Conservation (phyloP, 2,113 vertebrate species). For the Heterocephalus glaber region DNA sequence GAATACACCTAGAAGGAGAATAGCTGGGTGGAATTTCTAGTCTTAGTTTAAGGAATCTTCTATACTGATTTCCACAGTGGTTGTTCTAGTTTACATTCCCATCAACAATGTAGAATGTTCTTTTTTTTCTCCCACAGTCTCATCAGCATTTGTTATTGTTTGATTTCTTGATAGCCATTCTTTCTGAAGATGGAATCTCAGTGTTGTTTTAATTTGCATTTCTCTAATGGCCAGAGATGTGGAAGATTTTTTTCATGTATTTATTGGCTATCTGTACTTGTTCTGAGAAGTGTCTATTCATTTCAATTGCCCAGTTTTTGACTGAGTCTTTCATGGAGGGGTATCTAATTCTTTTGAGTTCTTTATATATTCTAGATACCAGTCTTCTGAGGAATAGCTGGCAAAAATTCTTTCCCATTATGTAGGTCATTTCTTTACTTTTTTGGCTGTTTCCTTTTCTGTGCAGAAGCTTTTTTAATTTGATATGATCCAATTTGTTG, state of each 20-base stretch:
- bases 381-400: background rate
- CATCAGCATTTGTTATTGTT: background rate
- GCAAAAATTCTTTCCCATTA: background rate
- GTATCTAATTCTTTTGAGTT: background rate
- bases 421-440: background rate
- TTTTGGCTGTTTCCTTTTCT: background rate
- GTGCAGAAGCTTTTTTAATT: background rate
- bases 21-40: background rate
- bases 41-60: background rate
- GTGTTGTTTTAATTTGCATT: background rate
- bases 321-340: background rate
- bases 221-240: background rate
- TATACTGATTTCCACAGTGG: background rate
- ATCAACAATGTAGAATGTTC: background rate
- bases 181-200: background rate
- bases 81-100: background rate
- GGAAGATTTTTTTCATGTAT: background rate
- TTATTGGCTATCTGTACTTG: background rate
- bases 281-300: background rate
- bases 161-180: background rate
- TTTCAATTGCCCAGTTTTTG: background rate
- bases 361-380: background rate
- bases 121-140: background rate
- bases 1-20: background rate
- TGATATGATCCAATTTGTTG: background rate